Evolutionary conservation across 1,140 invertebrate genomes (phyloP).

Genomic region (Marisa cornuarietis): DNA sequence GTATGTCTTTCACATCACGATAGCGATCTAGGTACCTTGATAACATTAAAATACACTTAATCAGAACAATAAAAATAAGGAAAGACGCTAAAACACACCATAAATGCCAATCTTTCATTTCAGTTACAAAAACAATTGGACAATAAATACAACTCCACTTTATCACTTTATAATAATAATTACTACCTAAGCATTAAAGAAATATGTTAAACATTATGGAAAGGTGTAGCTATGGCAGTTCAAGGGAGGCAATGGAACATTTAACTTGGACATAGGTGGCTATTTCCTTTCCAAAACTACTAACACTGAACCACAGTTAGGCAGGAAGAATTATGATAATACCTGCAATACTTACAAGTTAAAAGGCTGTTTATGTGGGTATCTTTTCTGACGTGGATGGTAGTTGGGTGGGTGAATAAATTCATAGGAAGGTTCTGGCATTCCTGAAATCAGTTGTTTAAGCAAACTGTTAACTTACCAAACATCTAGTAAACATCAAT

Average conservation of each 20-base stretch:
- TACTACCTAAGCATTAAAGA: no score
- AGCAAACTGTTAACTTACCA: neutral
- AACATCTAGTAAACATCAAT: neutral
- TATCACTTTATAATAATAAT: neutral
- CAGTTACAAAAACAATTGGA: no score
- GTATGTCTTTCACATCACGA: constrained; percentile 86
- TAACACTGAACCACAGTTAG: no score
- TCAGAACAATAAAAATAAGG: neutral
- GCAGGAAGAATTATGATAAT: no score
- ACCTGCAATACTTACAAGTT: constrained; percentile 70
- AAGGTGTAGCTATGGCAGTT: neutral
- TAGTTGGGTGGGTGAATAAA: constrained; percentile 87
- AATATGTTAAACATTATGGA: neutral
- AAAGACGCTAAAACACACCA: no score
- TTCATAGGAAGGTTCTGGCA: constrained; percentile 80
- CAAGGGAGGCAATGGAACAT: neutral
- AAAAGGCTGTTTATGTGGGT: constrained; percentile 83
- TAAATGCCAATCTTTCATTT: no score
- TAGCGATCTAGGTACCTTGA: constrained; percentile 87
- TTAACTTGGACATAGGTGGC: no score
- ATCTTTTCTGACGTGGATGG: constrained; percentile 81
- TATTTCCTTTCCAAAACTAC: no score
- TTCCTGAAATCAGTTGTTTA: constrained; percentile 66
- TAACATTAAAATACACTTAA: constrained; percentile 30
- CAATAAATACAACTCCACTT: neutral